phyloP scores from a whole-genome alignment of 2,113 vertebrate species.

The Ovis aries region DNA sequence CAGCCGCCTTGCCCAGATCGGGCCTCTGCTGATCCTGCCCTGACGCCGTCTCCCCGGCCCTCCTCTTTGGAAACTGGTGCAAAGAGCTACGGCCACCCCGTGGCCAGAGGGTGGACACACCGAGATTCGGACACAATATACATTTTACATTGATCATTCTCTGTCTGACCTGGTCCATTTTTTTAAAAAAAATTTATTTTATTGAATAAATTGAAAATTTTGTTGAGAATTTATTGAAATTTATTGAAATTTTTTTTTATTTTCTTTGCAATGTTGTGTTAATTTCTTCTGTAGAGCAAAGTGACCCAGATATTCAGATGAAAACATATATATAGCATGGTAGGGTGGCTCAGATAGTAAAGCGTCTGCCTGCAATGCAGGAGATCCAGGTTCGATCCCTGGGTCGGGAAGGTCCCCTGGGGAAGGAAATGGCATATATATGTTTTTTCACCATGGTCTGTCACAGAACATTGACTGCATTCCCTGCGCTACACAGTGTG shows the following conservation, averaged over 20 bases:
- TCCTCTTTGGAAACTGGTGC: fast-evolving
- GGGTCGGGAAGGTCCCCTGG: neutral
- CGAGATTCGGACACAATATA: fast-evolving
- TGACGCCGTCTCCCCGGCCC: fast-evolving
- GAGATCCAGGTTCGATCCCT: neutral
- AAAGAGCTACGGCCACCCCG: neutral
- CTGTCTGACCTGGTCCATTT: neutral
- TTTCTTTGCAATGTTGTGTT: neutral
- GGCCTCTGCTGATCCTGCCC: neutral
- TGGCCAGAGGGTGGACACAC: neutral
- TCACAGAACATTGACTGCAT: neutral
- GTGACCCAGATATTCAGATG: neutral
- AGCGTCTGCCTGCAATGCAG: neutral
- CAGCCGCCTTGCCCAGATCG: neutral
- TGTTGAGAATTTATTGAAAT: too few species aligned
- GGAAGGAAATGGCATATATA: neutral
- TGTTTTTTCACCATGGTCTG: neutral
- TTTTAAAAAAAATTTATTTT: neutral
- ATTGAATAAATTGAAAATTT: neutral
- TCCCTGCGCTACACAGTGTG: neutral
- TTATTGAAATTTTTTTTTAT: too few species aligned
- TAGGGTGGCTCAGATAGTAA: neutral
- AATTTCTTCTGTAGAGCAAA: neutral
- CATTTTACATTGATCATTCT: neutral
- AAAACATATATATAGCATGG: neutral